These are phyloP conservation scores for Coregonus sp. DNA, from an alignment of 2,797 vertebrate species.

Conservation along the genomic window DNA sequence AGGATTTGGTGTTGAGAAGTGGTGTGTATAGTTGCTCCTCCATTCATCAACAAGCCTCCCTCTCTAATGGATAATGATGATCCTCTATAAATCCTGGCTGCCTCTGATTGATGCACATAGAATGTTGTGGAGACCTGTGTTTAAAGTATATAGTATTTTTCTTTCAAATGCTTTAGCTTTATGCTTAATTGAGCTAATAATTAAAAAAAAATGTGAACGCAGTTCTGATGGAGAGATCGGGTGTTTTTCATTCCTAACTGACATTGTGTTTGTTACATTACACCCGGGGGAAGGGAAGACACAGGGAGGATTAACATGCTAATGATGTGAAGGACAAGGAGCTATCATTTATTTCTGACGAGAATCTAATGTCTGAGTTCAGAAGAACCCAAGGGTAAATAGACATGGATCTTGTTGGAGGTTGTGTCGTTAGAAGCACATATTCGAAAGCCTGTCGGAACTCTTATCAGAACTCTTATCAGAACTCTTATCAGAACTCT, in stretches of 20 bases:
- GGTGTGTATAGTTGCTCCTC: slow-evolving; percentile 58
- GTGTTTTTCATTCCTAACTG: slow-evolving; percentile 50
- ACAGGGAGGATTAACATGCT: slow-evolving; percentile 44
- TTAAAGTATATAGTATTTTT: too few relatives aligned
- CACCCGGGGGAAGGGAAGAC: slow-evolving; percentile 35
- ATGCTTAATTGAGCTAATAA: too few relatives aligned
- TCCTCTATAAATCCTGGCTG: slow-evolving; percentile 64
- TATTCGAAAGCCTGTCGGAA: neutral
- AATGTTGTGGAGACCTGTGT: too few relatives aligned
- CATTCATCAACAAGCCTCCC: slow-evolving; percentile 67
- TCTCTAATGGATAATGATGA: slow-evolving; percentile 68
- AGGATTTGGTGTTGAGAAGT: slow-evolving; percentile 19
- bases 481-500: neutral
- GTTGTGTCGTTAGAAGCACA: neutral
- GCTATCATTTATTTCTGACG: too few relatives aligned
- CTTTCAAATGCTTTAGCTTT: too few relatives aligned
- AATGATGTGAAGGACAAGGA: slow-evolving; percentile 1
- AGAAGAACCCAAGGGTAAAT: too few relatives aligned
- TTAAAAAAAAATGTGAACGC: too few relatives aligned
- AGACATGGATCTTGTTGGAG: too few relatives aligned
- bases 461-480: too few relatives aligned
- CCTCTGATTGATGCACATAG: slow-evolving; percentile 64
- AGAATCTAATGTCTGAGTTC: too few relatives aligned
- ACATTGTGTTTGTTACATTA: slow-evolving; percentile 55
- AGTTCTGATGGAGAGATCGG: slow-evolving; percentile 49